Conservation (phyloP, 2,113 vertebrate genomes). For the Spilogale gracilis region DNA sequence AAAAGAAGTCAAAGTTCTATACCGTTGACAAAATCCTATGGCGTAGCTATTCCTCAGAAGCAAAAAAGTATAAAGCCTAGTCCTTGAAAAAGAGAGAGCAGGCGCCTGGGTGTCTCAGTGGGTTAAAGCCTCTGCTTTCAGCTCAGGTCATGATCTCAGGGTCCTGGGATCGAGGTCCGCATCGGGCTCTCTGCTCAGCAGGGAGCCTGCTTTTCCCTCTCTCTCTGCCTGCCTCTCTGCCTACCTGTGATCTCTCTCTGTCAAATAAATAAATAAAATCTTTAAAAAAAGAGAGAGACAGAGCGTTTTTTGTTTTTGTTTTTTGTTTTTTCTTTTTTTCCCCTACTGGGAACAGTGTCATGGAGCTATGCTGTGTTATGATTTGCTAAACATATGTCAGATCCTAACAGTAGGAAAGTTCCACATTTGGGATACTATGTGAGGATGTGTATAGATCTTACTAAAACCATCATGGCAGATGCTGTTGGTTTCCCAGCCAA, state of each 20-base stretch:
- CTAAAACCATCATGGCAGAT: background rate
- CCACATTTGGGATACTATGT: background rate
- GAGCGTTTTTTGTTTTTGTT: no score
- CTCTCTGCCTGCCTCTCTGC: no score
- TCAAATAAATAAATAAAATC: no score
- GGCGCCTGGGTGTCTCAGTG: no score
- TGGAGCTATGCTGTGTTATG: background rate
- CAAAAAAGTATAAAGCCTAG: background rate
- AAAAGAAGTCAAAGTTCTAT: background rate
- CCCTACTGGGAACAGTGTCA: background rate
- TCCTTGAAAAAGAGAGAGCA: background rate
- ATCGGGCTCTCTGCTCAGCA: no score
- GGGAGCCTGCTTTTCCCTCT: no score
- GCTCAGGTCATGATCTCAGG: no score
- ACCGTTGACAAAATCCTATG: background rate
- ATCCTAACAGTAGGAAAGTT: background rate
- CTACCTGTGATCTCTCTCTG: no score
- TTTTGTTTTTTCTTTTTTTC: background rate
- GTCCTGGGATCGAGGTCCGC: no score
- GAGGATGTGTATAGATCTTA: background rate
- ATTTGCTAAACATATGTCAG: conserved; percentile 14
- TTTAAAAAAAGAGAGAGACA: no score
- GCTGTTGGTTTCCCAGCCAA: background rate
- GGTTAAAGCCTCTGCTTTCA: no score
- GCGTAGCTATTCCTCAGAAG: background rate